These are phyloP conservation scores for Diplolepis rosae DNA, from an alignment of 2,888 invertebrate species.

Conservation along the genomic window DNA sequence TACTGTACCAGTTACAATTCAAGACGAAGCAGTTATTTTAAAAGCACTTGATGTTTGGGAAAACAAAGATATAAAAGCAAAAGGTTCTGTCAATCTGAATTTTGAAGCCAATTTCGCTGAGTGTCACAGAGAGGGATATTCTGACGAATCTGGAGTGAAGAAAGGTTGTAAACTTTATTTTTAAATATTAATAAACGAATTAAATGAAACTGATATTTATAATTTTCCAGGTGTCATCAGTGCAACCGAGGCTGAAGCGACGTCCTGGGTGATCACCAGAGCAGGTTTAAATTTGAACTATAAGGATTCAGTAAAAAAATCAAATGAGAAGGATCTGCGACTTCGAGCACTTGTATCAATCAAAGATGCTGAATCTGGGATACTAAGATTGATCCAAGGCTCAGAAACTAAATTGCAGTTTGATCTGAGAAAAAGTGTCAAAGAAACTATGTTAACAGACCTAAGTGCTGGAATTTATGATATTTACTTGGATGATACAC, in stretches of 20 bases:
- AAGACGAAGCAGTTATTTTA: conserved; percentile 45
- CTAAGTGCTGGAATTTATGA: conserved; percentile 32
- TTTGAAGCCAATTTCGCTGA: conserved; percentile 46
- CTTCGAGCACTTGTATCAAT: conserved; percentile 34
- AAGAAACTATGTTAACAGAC: not conserved
- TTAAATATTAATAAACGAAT: not conserved
- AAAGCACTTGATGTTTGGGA: conserved; percentile 54
- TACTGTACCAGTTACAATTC: conserved; percentile 46
- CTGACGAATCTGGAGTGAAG: not conserved
- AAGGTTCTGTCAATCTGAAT: not conserved
- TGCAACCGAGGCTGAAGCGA: conserved; percentile 31
- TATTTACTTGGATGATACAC: conserved; percentile 32
- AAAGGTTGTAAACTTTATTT: not conserved
- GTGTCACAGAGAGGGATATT: conserved; percentile 41
- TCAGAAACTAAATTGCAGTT: not conserved
- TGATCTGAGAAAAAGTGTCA: not conserved
- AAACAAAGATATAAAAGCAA: conserved; percentile 46
- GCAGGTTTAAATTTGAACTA: not conserved
- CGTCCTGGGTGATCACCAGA: conserved; percentile 28
- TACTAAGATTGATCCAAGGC: not conserved
- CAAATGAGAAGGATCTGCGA: conserved; percentile 35
- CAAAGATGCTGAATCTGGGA: conserved; percentile 9
- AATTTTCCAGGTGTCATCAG: not conserved
- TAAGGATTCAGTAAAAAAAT: conserved; percentile 34
- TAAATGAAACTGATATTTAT: not conserved